These are phyloP conservation scores for Pseudorhombus dupliciocellatus DNA, from an alignment of 2,113 vertebrate species.

Conservation along the genomic window DNA sequence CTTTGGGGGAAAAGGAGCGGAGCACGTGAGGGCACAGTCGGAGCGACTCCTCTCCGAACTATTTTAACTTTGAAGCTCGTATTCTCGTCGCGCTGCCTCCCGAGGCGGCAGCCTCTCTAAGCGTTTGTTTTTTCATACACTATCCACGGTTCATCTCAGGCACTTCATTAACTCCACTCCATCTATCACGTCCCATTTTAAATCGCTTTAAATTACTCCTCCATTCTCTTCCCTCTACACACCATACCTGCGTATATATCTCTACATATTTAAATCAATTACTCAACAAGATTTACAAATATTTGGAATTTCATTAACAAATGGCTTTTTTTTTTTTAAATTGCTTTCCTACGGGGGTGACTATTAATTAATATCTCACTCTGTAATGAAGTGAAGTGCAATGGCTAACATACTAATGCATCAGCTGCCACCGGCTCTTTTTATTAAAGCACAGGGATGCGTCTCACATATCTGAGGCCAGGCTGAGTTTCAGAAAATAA, in stretches of 20 bases:
- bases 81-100: too few species aligned
- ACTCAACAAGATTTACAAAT: conserved; percentile 4
- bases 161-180: too few species aligned
- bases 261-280: neutral
- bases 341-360: neutral
- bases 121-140: too few species aligned
- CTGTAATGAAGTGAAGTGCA: neutral
- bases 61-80: too few species aligned
- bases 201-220: conserved; percentile 12
- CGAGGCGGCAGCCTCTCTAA: too few species aligned
- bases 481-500: neutral
- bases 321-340: conserved; percentile 1
- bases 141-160: too few species aligned
- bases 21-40: too few species aligned
- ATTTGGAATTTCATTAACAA: conserved; percentile 1
- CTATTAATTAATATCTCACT: neutral
- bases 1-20: too few species aligned
- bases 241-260: neutral
- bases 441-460: neutral
- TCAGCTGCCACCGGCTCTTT: neutral
- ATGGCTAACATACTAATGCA: neutral
- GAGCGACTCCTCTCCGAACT: too few species aligned
- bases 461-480: neutral
- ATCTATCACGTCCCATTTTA: neutral
- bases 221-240: neutral